Conservation (phyloP, 2,797 vertebrate genomes). For the Chloroceryle inda region DNA sequence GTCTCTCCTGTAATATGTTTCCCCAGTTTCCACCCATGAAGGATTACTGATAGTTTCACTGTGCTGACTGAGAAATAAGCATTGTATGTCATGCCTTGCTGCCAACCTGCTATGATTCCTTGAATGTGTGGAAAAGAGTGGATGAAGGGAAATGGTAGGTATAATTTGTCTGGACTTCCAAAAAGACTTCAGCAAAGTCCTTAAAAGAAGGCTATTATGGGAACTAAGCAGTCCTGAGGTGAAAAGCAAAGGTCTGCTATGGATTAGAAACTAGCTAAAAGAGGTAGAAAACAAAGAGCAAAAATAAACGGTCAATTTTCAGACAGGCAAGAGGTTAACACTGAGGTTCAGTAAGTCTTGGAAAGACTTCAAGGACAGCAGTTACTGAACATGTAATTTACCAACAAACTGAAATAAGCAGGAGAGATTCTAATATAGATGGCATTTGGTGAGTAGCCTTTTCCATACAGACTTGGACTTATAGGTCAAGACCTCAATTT, state of each 20-base stretch:
- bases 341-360: slow-evolving; percentile 18
- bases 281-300: slow-evolving; percentile 34
- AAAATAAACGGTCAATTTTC: slow-evolving; percentile 44
- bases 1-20: not conserved
- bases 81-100: not conserved
- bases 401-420: slow-evolving; percentile 59
- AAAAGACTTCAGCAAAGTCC: not conserved
- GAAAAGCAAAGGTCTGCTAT: not conserved
- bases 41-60: not conserved
- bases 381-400: slow-evolving; percentile 58
- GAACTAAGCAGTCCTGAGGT: not conserved
- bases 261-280: slow-evolving; percentile 19
- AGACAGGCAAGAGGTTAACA: slow-evolving; percentile 47
- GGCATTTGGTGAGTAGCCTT: slow-evolving; percentile 54
- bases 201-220: not conserved
- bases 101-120: not conserved
- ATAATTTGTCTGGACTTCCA: not conserved
- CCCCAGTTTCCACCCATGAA: not conserved
- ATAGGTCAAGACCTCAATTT: slow-evolving; percentile 74
- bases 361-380: slow-evolving; percentile 54
- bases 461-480: slow-evolving; percentile 42
- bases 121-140: not conserved
- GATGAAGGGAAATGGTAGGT: not conserved
- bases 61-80: not conserved
- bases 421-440: slow-evolving; percentile 72